Percentiles rank a stretch among this genome's conserved stretches.
These are phyloP conservation scores for Leptinotarsa rubiginosa DNA, from an alignment of 2,888 invertebrate genomes.

Conservation along the genomic window DNA sequence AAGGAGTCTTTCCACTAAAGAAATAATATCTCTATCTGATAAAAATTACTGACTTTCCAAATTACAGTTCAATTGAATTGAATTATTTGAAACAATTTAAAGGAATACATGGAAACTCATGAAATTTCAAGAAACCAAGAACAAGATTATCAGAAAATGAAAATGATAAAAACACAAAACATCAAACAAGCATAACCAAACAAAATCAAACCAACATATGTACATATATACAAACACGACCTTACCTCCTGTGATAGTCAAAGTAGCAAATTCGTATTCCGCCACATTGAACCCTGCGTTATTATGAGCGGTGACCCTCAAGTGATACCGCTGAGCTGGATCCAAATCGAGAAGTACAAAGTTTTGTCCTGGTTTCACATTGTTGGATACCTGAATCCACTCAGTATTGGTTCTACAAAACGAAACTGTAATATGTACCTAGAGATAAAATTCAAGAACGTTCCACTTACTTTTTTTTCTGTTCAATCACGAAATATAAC, in stretches of 20 bases:
- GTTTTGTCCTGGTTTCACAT: constrained; percentile 90
- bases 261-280: constrained; percentile 94
- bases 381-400: constrained; percentile 95
- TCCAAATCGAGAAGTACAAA: constrained; percentile 92
- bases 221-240: constrained; percentile 49
- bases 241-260: constrained; percentile 93
- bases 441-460: background rate
- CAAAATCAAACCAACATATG: constrained; percentile 39
- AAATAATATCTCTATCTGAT: too few species aligned
- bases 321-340: constrained; percentile 93
- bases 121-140: constrained; percentile 1
- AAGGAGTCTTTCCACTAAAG: too few species aligned
- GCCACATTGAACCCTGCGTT: constrained; percentile 96
- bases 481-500: constrained; percentile 94
- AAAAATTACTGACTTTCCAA: background rate
- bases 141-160: constrained; percentile 26
- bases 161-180: constrained; percentile 34
- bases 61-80: background rate
- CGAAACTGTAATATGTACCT: background rate
- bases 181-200: constrained; percentile 23
- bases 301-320: constrained; percentile 92
- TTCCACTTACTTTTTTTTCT: constrained; percentile 85
- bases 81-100: background rate
- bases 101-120: background rate
- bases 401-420: constrained; percentile 79